A percentile compares a stretch with the other conserved stretches of the same genome.
These are phyloP conservation scores for Apocrypta bakeri DNA, from an alignment of 1,140 invertebrate genomes.

Conservation along the genomic window DNA sequence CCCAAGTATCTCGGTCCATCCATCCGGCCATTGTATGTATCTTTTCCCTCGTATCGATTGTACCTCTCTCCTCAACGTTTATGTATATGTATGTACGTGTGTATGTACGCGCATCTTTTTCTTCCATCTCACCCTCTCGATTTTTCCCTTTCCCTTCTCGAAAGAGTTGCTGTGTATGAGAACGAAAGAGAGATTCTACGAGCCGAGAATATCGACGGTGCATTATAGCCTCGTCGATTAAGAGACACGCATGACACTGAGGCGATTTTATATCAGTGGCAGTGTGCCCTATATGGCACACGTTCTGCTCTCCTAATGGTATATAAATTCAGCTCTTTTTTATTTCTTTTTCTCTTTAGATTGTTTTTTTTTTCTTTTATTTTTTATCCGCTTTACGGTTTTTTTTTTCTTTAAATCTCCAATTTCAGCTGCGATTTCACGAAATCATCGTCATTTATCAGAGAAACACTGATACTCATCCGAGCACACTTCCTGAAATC, in stretches of 20 bases:
- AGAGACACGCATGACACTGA: slow-evolving; percentile 51
- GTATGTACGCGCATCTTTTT: not conserved
- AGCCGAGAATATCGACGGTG: slow-evolving; percentile 45
- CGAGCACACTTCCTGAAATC: slow-evolving; percentile 27
- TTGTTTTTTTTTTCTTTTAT: slow-evolving; percentile 24
- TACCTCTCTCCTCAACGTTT: not conserved
- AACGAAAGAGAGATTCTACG: slow-evolving; percentile 17
- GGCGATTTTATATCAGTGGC: not conserved
- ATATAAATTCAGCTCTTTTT: slow-evolving; percentile 43
- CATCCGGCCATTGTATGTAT: not conserved
- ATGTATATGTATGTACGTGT: not conserved
- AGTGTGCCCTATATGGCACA: not conserved
- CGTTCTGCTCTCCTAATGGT: not conserved
- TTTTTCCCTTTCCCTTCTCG: not conserved
- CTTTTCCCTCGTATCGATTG: slow-evolving; percentile 21
- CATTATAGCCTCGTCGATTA: slow-evolving; percentile 53
- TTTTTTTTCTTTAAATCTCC: slow-evolving; percentile 49
- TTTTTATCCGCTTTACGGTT: too few species aligned
- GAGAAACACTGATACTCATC: slow-evolving; percentile 12
- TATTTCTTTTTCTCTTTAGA: not conserved
- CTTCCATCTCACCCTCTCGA: not conserved
- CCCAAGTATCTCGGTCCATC: not conserved
- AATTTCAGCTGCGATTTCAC: slow-evolving; percentile 25
- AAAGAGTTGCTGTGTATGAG: not conserved
- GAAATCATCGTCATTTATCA: slow-evolving; percentile 45